Evolutionary conservation across 2,113 vertebrate species (phyloP), one percentile per base, ranked within the genome.

Genomic region (Microcebus ravelobensis): DNA sequence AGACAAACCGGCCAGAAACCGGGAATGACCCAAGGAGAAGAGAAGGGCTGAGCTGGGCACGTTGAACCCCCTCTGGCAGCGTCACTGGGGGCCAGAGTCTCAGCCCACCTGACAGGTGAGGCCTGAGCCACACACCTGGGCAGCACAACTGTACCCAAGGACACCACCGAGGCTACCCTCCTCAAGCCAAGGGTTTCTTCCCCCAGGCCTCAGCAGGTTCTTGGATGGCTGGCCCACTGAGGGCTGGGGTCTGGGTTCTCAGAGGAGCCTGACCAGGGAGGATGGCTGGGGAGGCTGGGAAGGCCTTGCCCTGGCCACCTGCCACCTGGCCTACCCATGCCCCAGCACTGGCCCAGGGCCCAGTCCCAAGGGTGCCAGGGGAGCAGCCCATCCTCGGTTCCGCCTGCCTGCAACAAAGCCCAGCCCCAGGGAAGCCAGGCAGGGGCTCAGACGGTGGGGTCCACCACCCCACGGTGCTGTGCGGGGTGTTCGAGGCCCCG

Each of bases 371-470:
- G 6, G 9, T 0, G 0, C 31, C 23, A 59, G 31, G n/a, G 73
- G 52, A 6, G 2, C 17, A 48, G 34, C 8, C 48, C 74, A 77
- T 34, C 74, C 74, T 77, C 48, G 6, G 45, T 17, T 6, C 18
- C 29, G 8, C 17, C 29, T 52, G 74, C 48, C 31, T 18, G 25
- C 27, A 10, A 25, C 17, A 12, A 8, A 70, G 34, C 25, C 82
- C 5, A 39, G 45, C 55, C 25, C 39, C 23, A 6, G 10, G n/a
- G 34, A 61, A 39, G 55, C 48, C 7, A 0, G 20, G 11, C 17
- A 2, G 15, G 34, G 27, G n/a, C 23, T 0, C 31, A 2, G 39
- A 23, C 6, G 8, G 8, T 2, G 0, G 10, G 31, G 11, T 63
- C 12, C 29, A 27, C 20, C 6, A 39, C n/a, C 42, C 61, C 18